A percentile compares a stretch with the other conserved stretches of the same genome.
Evolutionary conservation across 1,140 invertebrate genomes (phyloP).

Genomic region (Psilanteris sp.): DNA sequence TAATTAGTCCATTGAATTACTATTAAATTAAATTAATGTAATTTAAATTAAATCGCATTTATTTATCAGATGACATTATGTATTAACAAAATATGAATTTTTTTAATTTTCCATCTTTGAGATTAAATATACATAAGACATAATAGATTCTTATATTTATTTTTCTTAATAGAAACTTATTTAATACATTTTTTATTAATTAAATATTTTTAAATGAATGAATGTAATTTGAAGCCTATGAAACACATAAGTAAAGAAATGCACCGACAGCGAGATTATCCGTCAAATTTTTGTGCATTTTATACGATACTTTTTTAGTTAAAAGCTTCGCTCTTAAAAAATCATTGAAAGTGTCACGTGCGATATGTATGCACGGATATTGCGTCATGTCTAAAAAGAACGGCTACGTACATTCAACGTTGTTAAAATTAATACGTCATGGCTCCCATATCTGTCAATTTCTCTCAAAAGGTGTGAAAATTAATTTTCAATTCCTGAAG

Average conservation of each 20-base stretch:
- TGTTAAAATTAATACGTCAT: slow-evolving; percentile 53
- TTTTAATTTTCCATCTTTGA: too few relatives aligned
- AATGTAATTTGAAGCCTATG: slow-evolving; percentile 19
- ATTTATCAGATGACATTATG: too few relatives aligned
- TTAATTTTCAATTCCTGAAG: too few relatives aligned
- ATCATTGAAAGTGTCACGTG: slow-evolving; percentile 53
- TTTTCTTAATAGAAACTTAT: too few relatives aligned
- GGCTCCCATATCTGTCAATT: too few relatives aligned
- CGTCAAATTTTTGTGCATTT: slow-evolving; percentile 53
- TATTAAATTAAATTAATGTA: slow-evolving; percentile 22
- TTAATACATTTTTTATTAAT: too few relatives aligned
- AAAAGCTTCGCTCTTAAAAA: slow-evolving; percentile 55
- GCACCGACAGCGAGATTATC: slow-evolving; percentile 18
- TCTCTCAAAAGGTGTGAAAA: slow-evolving; percentile 41
- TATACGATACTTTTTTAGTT: slow-evolving; percentile 61
- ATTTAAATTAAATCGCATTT: too few relatives aligned
- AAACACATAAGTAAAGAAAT: not conserved
- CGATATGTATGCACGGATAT: slow-evolving; percentile 49
- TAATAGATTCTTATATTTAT: too few relatives aligned
- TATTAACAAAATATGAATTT: too few relatives aligned
- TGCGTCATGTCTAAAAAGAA: slow-evolving; percentile 45
- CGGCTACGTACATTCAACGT: slow-evolving; percentile 46
- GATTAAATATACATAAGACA: too few relatives aligned
- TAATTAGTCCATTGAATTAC: slow-evolving; percentile 30
- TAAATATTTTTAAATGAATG: slow-evolving; percentile 49